phyloP scores from a whole-genome alignment of 1,140 invertebrate genomes.

The Lanistes nyassanus region DNA sequence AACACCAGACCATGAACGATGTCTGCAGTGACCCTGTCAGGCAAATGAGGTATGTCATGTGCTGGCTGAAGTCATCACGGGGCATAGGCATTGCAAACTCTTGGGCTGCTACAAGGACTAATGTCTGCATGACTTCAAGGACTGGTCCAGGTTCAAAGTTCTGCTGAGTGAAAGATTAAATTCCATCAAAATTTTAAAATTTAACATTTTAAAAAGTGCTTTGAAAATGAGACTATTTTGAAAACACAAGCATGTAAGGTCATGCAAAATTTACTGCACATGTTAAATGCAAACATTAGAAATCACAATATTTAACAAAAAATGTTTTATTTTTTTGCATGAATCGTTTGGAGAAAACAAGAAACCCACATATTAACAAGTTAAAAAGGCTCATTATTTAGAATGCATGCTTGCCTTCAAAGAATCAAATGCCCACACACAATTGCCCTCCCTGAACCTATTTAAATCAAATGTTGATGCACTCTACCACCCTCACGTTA shows the following conservation, averaged over 20 bases:
- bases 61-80: conserved; percentile 34
- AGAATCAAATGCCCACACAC: too few species aligned
- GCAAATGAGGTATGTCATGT: conserved; percentile 58
- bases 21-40: conserved; percentile 62
- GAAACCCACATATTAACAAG: too few species aligned
- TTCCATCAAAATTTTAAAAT: not conserved
- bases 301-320: too few species aligned
- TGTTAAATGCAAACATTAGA: not conserved
- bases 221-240: not conserved
- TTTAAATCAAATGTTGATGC: too few species aligned
- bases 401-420: too few species aligned
- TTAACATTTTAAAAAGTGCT: not conserved
- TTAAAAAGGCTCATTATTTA: too few species aligned
- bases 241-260: not conserved
- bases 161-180: conserved; percentile 40
- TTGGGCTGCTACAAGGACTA: conserved; percentile 59
- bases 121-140: conserved; percentile 60
- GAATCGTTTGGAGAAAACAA: too few species aligned
- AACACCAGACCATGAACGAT: conserved; percentile 58
- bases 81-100: conserved; percentile 41
- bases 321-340: too few species aligned
- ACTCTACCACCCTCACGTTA: too few species aligned
- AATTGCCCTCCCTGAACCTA: too few species aligned
- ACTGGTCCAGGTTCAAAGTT: conserved; percentile 49
- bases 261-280: not conserved